Conservation (phyloP, 1,140 invertebrate genomes). For the Thrips palmi region DNA sequence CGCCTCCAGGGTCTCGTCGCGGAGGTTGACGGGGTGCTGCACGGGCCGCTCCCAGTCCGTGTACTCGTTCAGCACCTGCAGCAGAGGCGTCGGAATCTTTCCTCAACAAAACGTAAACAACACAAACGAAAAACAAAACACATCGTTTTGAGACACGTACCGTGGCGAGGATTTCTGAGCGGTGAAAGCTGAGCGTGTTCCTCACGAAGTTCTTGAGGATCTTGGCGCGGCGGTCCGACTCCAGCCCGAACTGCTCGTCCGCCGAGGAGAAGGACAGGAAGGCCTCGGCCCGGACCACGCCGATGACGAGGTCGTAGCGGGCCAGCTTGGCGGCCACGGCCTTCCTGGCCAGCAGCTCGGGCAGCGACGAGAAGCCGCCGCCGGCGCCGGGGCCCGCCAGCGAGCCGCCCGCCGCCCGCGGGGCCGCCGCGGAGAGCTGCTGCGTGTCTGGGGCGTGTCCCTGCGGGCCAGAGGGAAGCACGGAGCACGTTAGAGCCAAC, state of each 20-base stretch:
- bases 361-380: slow-evolving; percentile 30
- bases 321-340: slow-evolving; percentile 51
- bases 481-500: no score
- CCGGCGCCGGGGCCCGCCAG: no score
- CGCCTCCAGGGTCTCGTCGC: slow-evolving; percentile 73
- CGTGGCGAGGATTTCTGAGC: no score
- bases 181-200: slow-evolving; percentile 86
- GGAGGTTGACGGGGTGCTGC: slow-evolving; percentile 57
- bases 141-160: no score
- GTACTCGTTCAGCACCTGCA: slow-evolving; percentile 85
- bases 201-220: slow-evolving; percentile 82
- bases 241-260: slow-evolving; percentile 83
- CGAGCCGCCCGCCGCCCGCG: no score
- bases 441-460: no score
- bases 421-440: no score
- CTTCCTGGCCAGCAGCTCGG: slow-evolving; percentile 35
- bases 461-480: no score
- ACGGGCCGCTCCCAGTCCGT: slow-evolving; percentile 75
- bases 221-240: slow-evolving; percentile 67
- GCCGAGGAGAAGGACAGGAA: slow-evolving; percentile 77
- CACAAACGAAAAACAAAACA: no score
- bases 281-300: slow-evolving; percentile 71
- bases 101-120: no score
- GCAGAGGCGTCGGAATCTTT: no score
- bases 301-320: slow-evolving; percentile 80